Base-by-base conservation (phyloP, 2,113 vertebrate species). In the Perognathus longimembris region DNA sequence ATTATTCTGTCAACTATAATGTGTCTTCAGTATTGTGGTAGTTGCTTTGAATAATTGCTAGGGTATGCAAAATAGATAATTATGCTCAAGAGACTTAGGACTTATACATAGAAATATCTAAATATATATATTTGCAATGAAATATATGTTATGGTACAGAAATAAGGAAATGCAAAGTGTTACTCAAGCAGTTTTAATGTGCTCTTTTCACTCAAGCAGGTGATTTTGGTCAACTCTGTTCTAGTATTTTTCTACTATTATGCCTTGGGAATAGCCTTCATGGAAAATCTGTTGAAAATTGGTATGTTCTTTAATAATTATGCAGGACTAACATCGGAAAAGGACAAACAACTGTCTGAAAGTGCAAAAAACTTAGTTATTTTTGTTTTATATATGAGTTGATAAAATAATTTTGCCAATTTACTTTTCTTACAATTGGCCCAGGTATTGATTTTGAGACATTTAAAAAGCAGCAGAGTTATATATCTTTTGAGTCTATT, bases 401-500 rank as follows among this genome's bases (percentile, higher is more conserved):
- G 17, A 28, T 38, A 77, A 36, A 79, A 74, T 92, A 83, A 84
- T 81, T 71, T 85, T 57, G 85, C 1, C 5, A 45, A 36, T 69
- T 85, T 88, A 1, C 32, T 66, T 8, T 77, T 38, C 38, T 75
- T 74, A 81, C 17, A 69, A 0, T 61, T 95, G 74, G 20, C 28
- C 5, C 22, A 75, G 22, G 50, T 32, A 63, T 63, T 92, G 14
- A 21, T 69, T 36, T 42, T 61, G 61, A 80, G 36, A 34, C 21
- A 85, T 75, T 89, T 76, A 81, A 74, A 71, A 12, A 15, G 14
- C 11, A 71, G 18, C 67, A 63, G 59, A 81, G 15, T 90, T 85
- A 36, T 78, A 71, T 54, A 30, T 95, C 21, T 45, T 61, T 34
- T 7, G 4, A 88, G 22, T 88, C 90, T 89, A 54, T 94, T 93